Conservation (phyloP, 2,113 vertebrate species). For the Hippocampus abdominalis region DNA sequence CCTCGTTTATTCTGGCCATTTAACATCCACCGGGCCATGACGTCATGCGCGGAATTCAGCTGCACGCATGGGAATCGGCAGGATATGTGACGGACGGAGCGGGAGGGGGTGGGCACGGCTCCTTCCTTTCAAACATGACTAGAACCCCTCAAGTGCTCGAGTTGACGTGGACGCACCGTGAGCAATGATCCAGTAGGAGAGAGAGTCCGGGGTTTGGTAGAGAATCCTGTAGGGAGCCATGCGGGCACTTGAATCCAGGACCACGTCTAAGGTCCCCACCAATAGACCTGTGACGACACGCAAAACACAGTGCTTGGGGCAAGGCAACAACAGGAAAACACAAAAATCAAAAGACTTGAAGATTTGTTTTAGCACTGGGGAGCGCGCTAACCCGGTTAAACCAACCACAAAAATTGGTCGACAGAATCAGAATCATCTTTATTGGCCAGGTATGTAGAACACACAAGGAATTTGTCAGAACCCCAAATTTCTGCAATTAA, state of each 20-base stretch:
- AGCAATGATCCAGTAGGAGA: conserved; percentile 92
- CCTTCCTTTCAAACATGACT: not conserved
- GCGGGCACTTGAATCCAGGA: conserved; percentile 94
- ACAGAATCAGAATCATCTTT: too few relatives aligned
- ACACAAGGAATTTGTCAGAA: too few relatives aligned
- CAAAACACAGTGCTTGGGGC: not conserved
- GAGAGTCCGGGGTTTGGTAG: conserved; percentile 93
- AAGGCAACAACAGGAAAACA: not conserved
- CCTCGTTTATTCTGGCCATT: conserved; percentile 35
- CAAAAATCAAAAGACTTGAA: not conserved
- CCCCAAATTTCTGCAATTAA: too few relatives aligned
- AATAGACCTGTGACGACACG: conserved; percentile 79
- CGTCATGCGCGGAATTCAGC: conserved; percentile 49
- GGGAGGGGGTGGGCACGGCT: conserved; percentile 1
- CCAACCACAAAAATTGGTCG: too few relatives aligned
- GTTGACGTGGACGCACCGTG: conserved; percentile 80
- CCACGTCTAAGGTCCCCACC: conserved; percentile 94
- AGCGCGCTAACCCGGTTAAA: too few relatives aligned
- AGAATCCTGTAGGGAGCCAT: conserved; percentile 93
- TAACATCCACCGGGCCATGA: conserved; percentile 43
- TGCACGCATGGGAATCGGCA: conserved; percentile 31
- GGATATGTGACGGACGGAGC: conserved; percentile 16
- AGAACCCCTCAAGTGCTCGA: not conserved
- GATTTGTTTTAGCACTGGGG: too few relatives aligned
- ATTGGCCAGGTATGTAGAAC: too few relatives aligned